Conservation (phyloP, 2,113 vertebrate species). For the Lamprotornis superbus region DNA sequence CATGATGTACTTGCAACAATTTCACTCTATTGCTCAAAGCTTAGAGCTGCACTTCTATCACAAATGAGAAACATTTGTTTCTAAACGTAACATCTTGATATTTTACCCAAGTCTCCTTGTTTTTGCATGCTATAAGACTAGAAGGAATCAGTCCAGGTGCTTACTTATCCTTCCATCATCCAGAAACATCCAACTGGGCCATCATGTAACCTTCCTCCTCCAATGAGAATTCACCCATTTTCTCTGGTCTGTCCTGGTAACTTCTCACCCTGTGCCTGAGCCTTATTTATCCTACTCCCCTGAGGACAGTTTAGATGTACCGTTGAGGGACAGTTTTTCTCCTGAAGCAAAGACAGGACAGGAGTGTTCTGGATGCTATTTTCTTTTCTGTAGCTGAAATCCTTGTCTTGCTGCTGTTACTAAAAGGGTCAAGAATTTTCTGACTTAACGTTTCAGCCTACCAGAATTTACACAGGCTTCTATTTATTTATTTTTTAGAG, state of each 20-base stretch:
- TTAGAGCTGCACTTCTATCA: neutral
- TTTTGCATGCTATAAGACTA: neutral
- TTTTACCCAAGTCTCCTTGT: neutral
- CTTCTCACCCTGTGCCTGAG: neutral
- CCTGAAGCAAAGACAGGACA: neutral
- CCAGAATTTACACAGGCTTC: neutral
- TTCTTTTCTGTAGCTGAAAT: neutral
- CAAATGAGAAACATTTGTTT: neutral
- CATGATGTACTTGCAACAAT: neutral
- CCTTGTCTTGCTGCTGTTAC: neutral
- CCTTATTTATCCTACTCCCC: conserved; percentile 17
- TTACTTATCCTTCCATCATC: neutral
- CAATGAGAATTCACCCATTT: neutral
- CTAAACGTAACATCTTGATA: neutral
- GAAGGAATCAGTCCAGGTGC: neutral
- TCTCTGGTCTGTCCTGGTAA: neutral
- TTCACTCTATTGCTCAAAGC: neutral
- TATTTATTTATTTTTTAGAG: neutral
- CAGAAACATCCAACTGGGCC: neutral
- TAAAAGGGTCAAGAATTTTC: neutral
- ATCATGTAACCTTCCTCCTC: neutral
- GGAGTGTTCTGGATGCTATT: neutral
- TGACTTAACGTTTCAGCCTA: neutral
- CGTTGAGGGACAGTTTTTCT: neutral
- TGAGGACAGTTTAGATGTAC: neutral